Conservation (phyloP, 2,797 vertebrate genomes). For the Labroides dimidiatus region DNA sequence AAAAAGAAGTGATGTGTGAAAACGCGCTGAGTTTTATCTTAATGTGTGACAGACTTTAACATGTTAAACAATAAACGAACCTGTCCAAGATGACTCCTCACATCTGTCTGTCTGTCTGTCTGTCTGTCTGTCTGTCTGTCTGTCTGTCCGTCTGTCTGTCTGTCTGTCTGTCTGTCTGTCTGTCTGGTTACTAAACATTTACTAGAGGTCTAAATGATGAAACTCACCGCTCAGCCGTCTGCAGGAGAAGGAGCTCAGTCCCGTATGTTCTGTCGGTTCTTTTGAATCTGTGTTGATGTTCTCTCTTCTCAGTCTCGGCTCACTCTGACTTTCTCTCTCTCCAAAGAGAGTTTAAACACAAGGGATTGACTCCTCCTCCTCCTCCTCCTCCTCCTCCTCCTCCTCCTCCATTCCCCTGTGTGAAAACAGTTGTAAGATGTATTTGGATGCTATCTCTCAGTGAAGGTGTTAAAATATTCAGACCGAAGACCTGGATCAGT, state of each 20-base stretch:
- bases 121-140: not conserved
- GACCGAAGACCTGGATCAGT: too few species aligned
- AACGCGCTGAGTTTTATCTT: too few species aligned
- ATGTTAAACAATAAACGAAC: too few species aligned
- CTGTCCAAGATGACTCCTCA: too few species aligned
- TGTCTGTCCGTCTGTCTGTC: too few species aligned
- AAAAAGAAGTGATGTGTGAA: too few species aligned
- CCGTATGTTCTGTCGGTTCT: not conserved
- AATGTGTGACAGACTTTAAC: too few species aligned
- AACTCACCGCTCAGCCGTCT: constrained; percentile 58
- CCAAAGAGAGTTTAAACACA: constrained; percentile 44
- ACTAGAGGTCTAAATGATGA: constrained; percentile 18
- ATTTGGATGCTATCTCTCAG: not conserved
- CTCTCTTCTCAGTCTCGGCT: constrained; percentile 20
- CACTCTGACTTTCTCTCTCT: constrained; percentile 20
- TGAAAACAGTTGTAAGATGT: not conserved
- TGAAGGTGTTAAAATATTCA: not conserved
- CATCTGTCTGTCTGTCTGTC: not conserved
- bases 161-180: not conserved
- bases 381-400: not conserved
- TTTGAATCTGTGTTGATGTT: not conserved
- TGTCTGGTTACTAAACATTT: not conserved
- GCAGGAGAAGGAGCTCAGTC: constrained; percentile 21
- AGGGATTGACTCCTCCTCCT: constrained; percentile 50
- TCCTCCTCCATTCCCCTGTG: not conserved